phyloP scores from a whole-genome alignment of 2,888 invertebrate genomes.

The Leptopilina myrica region DNA sequence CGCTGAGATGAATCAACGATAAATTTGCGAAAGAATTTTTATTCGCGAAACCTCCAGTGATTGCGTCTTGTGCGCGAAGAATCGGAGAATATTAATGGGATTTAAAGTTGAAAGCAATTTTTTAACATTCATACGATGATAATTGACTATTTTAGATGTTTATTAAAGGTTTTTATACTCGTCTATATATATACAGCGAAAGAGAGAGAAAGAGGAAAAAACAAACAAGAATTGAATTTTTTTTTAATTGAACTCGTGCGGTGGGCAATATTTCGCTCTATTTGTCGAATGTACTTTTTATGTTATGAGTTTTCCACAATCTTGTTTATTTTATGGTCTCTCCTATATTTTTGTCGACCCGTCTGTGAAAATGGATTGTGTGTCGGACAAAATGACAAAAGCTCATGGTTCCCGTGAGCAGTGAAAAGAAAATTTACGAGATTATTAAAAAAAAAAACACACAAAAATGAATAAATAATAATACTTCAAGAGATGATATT shows the following conservation, averaged over 20 bases:
- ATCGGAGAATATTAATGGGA: not conserved
- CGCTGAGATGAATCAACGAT: not conserved
- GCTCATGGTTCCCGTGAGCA: not conserved
- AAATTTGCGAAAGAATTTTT: not conserved
- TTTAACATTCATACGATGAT: not conserved
- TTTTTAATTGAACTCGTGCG: not conserved
- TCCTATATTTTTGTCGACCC: conserved; percentile 14
- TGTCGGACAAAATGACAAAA: conserved; percentile 26
- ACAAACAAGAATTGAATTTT: not conserved
- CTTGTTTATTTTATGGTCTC: conserved; percentile 32
- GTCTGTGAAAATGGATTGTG: conserved; percentile 8
- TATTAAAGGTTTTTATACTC: not conserved
- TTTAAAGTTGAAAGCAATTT: not conserved
- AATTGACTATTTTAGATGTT: not conserved
- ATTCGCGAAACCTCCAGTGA: not conserved
- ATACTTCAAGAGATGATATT: not conserved
- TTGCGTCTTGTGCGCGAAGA: not conserved
- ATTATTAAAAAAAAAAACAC: conserved; percentile 4
- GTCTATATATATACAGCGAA: too few species aligned
- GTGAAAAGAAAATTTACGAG: conserved; percentile 29
- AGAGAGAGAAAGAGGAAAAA: too few species aligned
- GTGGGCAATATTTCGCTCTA: not conserved
- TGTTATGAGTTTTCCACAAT: conserved; percentile 8
- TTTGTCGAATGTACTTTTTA: conserved; percentile 1
- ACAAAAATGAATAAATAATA: not conserved